Base-by-base conservation (phyloP, 2,113 vertebrate species). In the Dipodomys spectabilis region DNA sequence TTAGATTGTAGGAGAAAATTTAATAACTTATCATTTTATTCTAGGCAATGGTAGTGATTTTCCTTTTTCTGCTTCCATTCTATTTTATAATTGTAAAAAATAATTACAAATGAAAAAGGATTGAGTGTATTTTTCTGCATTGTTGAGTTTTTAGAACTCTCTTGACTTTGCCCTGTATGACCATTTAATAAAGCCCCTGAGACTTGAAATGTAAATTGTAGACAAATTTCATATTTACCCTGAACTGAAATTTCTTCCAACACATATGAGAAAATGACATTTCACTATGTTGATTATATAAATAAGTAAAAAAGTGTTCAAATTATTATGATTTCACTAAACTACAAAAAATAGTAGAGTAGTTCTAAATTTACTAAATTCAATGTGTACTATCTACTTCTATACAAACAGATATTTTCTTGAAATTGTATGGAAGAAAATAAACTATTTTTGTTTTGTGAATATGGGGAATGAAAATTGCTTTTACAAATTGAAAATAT, bases 241-340 rank as follows among this genome's bases (percentile, higher is more conserved):
- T 96, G 96, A 98, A 97, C 97, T 98, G 67, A 97, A 96, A 96
- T 97, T 97, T 96, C 94, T 98, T 96, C 92, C 93, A 97, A 93
- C 89, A 97, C 97, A 97, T 96, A 97, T 93, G 94, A 96, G 62
- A 92, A 39, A 20, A 97, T 96, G 90, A 93, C 97, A 96, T 96
- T 97, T 98, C 96, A 90, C 74, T 83, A 87, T 77, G 60, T 96
- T 97, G 88, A 97, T 82, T 97, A 97, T 98, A 97, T 97, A 96
- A 97, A 93, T 96, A 97, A 97, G 96, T 94, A 97, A 60, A 39
- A 94, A 86, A 71, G 88, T 77, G 68, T 94, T 97, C 93, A 86
- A 97, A 82, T 95, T 62, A 57, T 72, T 95, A 95, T 93, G 53
- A 12, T 64, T 88, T 94, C 83, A 71, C 92, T 95, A 92, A 74